Base-by-base conservation (phyloP, 2,888 invertebrate genomes). In the Tenthredo notha region DNA sequence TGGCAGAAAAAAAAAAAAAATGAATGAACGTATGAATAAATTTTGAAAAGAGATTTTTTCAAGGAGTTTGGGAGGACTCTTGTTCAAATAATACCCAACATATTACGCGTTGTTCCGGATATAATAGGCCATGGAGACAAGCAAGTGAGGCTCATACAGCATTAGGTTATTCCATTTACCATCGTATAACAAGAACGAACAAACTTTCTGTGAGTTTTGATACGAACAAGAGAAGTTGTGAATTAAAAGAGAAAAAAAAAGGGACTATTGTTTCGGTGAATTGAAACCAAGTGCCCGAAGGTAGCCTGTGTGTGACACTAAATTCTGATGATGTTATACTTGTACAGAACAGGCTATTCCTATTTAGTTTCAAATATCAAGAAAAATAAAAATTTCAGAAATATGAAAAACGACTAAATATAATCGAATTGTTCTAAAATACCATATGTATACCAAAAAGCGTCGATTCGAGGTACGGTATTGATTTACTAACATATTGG, bases 291-390 rank as follows among this genome's bases (percentile, higher is more conserved):
- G 25, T 80, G 58, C 40, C 80, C 40, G 37, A 18, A 80, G 80
- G 61, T 37, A 61, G 25, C 61, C 80, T 80, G 80, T 21, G 21
- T 21, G 50, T 80, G 80, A 80, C 80, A 80, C 61, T 67, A 33
- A 18, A 58, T 80, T 21, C 33, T 80, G 25, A 40, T 33, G 21
- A 33, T 21, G 15, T 80, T 50, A 61, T 29, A 61, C 21, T 40
- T 7, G n/a, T 3, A 37, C 61, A 12, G n/a, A 50, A 18, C 37
- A 40, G 40, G 40, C 58, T 80, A 25, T 61, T 61, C 37, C 10
- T 29, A 29, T 77, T 29, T 21, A 10, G n/a, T n/a, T 43, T 0
- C 6, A 43, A 43, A 5, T n/a, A 43, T 43, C 33, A 33, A n/a
- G n/a, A n/a, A n/a, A n/a, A n/a, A n/a, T n/a, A n/a, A 1, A 12